A percentile compares a stretch with the other conserved stretches of the same genome.
Conservation (phyloP, 2,888 invertebrate genomes). For the Andrena minutula region DNA sequence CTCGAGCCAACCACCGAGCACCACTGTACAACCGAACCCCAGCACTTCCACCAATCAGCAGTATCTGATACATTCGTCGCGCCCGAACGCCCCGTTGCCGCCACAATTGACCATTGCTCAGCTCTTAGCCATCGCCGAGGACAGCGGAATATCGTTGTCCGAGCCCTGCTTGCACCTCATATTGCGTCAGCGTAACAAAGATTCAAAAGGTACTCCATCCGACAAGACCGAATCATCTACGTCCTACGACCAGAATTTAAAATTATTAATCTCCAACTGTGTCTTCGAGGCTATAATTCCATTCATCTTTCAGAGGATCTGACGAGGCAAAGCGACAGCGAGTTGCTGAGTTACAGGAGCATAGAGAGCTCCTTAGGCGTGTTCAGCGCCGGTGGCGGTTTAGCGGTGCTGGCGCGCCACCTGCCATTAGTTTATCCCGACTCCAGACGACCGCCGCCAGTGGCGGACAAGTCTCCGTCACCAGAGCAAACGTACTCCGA, state of each 20-base stretch:
- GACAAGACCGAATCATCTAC: not conserved
- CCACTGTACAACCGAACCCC: conserved; percentile 80
- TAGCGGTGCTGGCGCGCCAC: conserved; percentile 95
- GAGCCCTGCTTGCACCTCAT: conserved; percentile 85
- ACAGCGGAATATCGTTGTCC: conserved; percentile 85
- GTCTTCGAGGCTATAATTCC: not conserved
- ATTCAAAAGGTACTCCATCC: conserved; percentile 76
- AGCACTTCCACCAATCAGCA: conserved; percentile 82
- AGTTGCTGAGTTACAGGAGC: conserved; percentile 76
- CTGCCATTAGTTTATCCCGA: conserved; percentile 96
- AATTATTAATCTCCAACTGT: too few species aligned
- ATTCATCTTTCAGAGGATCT: conserved; percentile 72
- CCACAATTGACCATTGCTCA: conserved; percentile 87
- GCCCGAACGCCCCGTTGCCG: conserved; percentile 86
- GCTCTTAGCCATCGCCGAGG: conserved; percentile 86
- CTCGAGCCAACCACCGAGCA: conserved; percentile 67
- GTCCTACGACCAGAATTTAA: too few species aligned
- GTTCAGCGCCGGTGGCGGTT: conserved; percentile 95
- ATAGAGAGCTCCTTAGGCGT: conserved; percentile 90
- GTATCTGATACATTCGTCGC: conserved; percentile 84
- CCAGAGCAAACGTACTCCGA: conserved; percentile 86
- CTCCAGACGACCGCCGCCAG: conserved; percentile 86
- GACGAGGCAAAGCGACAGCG: conserved; percentile 74
- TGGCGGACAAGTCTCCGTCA: conserved; percentile 87
- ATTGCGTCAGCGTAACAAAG: conserved; percentile 80